Conservation (phyloP, 2,797 vertebrate genomes). For the Oophaga sylvatica region DNA sequence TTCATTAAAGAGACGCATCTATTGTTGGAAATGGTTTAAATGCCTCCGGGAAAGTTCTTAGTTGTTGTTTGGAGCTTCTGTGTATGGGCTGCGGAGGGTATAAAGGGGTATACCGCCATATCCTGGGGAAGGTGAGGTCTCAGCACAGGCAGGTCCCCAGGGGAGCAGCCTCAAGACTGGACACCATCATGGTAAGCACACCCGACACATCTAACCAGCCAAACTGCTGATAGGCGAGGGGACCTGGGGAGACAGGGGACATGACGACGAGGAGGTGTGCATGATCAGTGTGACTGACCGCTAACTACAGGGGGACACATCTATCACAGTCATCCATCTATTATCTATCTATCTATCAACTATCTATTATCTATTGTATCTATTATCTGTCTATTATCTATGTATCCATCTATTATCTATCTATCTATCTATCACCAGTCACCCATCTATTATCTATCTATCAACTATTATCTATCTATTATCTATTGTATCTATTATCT, state of each 20-base stretch:
- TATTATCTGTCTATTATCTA: too few species aligned
- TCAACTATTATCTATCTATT: too few species aligned
- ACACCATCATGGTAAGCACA: conserved; percentile 87
- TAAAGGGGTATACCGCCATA: conserved; percentile 65
- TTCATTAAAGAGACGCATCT: conserved; percentile 90
- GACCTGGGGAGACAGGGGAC: background rate
- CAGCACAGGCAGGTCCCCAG: conserved; percentile 74
- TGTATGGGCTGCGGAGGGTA: conserved; percentile 80
- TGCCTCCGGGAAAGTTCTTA: conserved; percentile 84
- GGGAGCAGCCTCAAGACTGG: conserved; percentile 81
- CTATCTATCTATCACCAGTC: too few species aligned
- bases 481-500: too few species aligned
- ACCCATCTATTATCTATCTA: too few species aligned
- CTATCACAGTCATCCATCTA: too few species aligned
- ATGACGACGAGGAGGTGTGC: background rate
- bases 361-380: too few species aligned
- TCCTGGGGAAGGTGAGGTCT: conserved; percentile 80
- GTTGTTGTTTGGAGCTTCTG: conserved; percentile 86
- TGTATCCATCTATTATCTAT: too few species aligned
- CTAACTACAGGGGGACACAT: background rate
- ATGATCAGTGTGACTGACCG: background rate
- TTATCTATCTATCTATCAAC: too few species aligned
- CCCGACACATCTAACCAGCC: background rate
- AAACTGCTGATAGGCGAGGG: background rate
- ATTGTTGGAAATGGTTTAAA: conserved; percentile 88